Evolutionary conservation across 2,888 invertebrate genomes (phyloP).

Genomic region (Diaphora mendica): DNA sequence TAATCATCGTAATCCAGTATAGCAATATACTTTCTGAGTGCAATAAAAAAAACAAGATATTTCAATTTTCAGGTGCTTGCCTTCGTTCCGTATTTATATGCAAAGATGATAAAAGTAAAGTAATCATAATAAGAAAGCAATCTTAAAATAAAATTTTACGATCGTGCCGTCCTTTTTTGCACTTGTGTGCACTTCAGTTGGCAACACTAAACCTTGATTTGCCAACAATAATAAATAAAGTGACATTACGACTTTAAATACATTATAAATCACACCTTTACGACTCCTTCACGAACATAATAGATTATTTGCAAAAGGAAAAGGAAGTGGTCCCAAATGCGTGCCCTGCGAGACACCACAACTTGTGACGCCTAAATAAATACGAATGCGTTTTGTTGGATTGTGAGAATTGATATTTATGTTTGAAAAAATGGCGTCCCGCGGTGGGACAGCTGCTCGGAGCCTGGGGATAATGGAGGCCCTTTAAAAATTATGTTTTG

Average conservation of each 20-base stretch:
- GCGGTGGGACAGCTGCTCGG: constrained; percentile 73
- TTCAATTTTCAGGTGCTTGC: not conserved
- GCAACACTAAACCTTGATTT: constrained; percentile 43
- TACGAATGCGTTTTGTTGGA: constrained; percentile 81
- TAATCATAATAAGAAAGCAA: constrained; percentile 7
- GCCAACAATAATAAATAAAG: constrained; percentile 49
- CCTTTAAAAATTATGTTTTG: constrained; percentile 61
- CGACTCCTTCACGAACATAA: constrained; percentile 63
- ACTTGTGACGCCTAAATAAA: constrained; percentile 78
- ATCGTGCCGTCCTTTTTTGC: constrained; percentile 23
- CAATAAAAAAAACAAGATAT: not conserved
- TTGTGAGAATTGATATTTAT: constrained; percentile 85
- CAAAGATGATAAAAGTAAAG: constrained; percentile 5
- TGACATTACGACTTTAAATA: constrained; percentile 50
- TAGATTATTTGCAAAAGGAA: constrained; percentile 68
- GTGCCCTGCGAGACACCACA: constrained; percentile 64
- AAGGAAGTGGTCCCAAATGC: constrained; percentile 68
- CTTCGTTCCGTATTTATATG: not conserved
- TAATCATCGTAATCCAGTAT: not conserved
- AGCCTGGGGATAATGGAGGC: constrained; percentile 60
- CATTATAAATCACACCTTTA: constrained; percentile 61
- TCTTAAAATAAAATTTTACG: constrained; percentile 28
- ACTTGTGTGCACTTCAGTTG: constrained; percentile 35
- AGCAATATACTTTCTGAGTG: not conserved
- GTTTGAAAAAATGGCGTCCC: constrained; percentile 79